These are phyloP conservation scores for Sinohyriopsis cumingii DNA, from an alignment of 2,888 invertebrate species.

Conservation along the genomic window DNA sequence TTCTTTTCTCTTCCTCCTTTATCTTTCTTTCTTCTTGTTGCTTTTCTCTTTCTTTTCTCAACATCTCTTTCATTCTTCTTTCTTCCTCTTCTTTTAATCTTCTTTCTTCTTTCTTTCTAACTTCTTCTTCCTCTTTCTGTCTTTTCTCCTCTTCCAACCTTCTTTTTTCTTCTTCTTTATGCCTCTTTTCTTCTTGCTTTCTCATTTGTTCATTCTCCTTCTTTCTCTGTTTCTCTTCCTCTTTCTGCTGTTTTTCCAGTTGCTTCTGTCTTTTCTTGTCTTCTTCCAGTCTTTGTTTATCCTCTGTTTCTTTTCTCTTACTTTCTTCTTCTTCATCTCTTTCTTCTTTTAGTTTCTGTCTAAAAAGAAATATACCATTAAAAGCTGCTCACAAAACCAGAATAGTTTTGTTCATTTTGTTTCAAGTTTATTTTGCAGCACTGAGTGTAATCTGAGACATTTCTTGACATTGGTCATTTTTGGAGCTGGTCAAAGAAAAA, in stretches of 20 bases:
- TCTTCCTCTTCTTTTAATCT: conserved; percentile 8
- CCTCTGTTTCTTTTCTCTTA: conserved; percentile 11
- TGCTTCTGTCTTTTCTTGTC: conserved; percentile 38
- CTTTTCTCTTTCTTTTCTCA: conserved; percentile 17
- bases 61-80: conserved; percentile 16
- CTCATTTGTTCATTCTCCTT: conserved; percentile 34
- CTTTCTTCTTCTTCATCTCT: conserved; percentile 20
- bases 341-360: conserved; percentile 24
- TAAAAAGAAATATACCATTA: conserved; percentile 2
- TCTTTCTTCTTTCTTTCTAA: conserved; percentile 20
- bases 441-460: no score
- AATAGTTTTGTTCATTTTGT: no score
- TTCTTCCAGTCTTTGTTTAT: conserved; percentile 27
- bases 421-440: no score
- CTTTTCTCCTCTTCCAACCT: conserved; percentile 26
- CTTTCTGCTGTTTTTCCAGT: conserved; percentile 25
- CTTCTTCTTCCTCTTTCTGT: conserved; percentile 27
- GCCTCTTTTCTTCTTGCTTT: conserved; percentile 31
- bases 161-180: conserved; percentile 31
- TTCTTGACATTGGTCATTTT: background rate
- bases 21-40: conserved; percentile 15
- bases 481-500: conserved; percentile 4
- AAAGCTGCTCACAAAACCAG: no score
- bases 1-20: conserved; percentile 26
- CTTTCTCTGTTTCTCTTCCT: conserved; percentile 26